These are phyloP conservation scores for Drosophila miranda DNA, from an alignment of 1,140 invertebrate genomes.

Conservation along the genomic window DNA sequence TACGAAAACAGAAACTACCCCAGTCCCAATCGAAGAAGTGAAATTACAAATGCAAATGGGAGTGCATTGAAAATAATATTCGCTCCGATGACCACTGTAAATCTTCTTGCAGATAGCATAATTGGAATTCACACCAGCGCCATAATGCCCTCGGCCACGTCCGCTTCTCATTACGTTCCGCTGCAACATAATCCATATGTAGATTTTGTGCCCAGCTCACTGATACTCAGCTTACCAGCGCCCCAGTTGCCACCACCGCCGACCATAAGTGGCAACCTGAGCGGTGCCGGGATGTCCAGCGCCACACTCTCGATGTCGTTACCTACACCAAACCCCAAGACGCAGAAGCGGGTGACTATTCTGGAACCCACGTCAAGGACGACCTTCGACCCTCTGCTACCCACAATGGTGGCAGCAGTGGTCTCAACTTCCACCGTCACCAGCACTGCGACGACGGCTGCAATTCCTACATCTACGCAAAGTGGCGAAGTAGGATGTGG, in stretches of 20 bases:
- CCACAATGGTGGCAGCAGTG: slow-evolving; percentile 72
- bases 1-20: neutral
- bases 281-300: slow-evolving; percentile 40
- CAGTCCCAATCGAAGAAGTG: neutral
- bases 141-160: slow-evolving; percentile 31
- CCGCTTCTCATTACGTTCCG: slow-evolving; percentile 52
- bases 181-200: slow-evolving; percentile 73
- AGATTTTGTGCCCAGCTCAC: slow-evolving; percentile 60
- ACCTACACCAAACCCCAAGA: slow-evolving; percentile 70
- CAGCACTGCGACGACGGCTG: slow-evolving; percentile 51
- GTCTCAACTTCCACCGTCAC: slow-evolving; percentile 56
- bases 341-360: slow-evolving; percentile 80
- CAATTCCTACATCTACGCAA: slow-evolving; percentile 45
- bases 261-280: slow-evolving; percentile 68
- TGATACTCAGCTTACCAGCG: slow-evolving; percentile 51
- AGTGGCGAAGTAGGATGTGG: slow-evolving; percentile 9
- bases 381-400: slow-evolving; percentile 75
- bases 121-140: slow-evolving; percentile 73
- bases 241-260: slow-evolving; percentile 41
- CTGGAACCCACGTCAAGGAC: slow-evolving; percentile 73
- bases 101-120: slow-evolving; percentile 69
- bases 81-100: neutral
- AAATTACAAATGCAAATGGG: slow-evolving; percentile 4
- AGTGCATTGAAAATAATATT: slow-evolving; percentile 18
- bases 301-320: slow-evolving; percentile 41